Base-by-base conservation (phyloP, 2,888 invertebrate species). In the Protophormia terraenovae region DNA sequence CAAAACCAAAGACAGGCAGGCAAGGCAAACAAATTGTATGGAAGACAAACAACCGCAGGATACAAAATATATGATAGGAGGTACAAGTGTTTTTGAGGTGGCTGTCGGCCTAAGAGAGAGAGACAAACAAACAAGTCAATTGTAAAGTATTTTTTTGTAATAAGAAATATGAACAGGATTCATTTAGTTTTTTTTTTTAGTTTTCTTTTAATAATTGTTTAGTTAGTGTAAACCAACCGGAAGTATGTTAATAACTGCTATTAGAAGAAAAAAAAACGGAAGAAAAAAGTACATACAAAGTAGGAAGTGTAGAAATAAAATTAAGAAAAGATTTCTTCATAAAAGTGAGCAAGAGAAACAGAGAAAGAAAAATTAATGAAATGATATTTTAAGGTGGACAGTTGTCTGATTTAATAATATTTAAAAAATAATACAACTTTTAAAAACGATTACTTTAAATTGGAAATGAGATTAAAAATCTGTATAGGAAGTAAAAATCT, bases 161-260 rank as follows among this genome's bases (percentile, higher is more conserved):
- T 19, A 62, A 62, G 38, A 22, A 62, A 6, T 22, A 47, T 3
- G 27, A 62, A 35, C 16, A n/a, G 32, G 62, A 16, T 66, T 66
- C 22, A 58, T 66, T 58, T 27, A n/a, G 3, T 3, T 19, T 60
- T 35, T 32, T n/a, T n/a, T 60, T 35, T 32, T 29, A n/a, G 10
- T 22, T 47, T 7, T 64, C 12, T 41, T 67, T 12, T 16, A 32
- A 32, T 38, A 27, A 19, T 77, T 72, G 16, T 41, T 53, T 8
- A 27, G 29, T 8, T 10, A 27, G 29, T 12, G 60, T 41, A 53
- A 60, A 75, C 47, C 29, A 76, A 64, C 55, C 82, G 82, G 69
- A 71, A 82, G 53, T n/a, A 24, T 32, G 53, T 71, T 75, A 78
- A 69, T 69, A 60, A 77, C 53, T 29, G 10, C n/a, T 27, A 29